These are phyloP conservation scores for Ancistrus triradiatus DNA, from an alignment of 2,113 vertebrate genomes.

Conservation along the genomic window DNA sequence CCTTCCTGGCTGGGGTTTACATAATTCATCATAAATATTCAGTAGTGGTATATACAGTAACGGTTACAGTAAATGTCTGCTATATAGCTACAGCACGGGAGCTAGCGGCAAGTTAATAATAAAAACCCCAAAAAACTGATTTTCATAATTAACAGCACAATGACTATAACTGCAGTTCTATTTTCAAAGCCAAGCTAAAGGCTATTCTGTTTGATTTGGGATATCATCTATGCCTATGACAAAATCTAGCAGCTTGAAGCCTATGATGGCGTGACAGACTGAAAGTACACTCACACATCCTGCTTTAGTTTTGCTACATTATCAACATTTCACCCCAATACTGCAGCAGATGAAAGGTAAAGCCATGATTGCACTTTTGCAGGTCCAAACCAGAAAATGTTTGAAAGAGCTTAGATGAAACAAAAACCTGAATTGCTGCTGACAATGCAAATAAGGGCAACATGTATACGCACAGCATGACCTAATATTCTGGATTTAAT, in stretches of 20 bases:
- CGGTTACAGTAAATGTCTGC: no score
- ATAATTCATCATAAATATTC: conserved; percentile 28
- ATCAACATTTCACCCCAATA: neutral
- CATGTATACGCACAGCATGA: conserved; percentile 11
- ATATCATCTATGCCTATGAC: conserved; percentile 20
- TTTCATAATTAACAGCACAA: no score
- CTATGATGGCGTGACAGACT: conserved; percentile 18
- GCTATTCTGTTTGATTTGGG: no score
- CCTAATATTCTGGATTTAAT: conserved; percentile 18
- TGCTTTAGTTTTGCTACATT: neutral
- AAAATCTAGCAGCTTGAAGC: conserved; percentile 22
- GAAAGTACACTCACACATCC: conserved; percentile 25
- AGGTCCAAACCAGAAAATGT: conserved; percentile 24
- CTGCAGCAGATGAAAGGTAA: neutral
- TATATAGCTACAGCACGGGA: no score
- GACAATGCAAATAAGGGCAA: conserved; percentile 16
- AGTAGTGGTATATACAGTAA: neutral
- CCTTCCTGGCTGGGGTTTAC: conserved; percentile 3
- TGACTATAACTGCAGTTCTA: no score
- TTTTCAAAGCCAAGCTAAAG: no score
- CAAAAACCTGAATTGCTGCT: conserved; percentile 14
- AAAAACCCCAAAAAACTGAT: no score
- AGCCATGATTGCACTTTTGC: conserved; percentile 5
- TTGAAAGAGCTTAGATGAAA: neutral
- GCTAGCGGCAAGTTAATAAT: no score